Conservation (phyloP, 2,888 invertebrate genomes). For the Tetragnatha montana region DNA sequence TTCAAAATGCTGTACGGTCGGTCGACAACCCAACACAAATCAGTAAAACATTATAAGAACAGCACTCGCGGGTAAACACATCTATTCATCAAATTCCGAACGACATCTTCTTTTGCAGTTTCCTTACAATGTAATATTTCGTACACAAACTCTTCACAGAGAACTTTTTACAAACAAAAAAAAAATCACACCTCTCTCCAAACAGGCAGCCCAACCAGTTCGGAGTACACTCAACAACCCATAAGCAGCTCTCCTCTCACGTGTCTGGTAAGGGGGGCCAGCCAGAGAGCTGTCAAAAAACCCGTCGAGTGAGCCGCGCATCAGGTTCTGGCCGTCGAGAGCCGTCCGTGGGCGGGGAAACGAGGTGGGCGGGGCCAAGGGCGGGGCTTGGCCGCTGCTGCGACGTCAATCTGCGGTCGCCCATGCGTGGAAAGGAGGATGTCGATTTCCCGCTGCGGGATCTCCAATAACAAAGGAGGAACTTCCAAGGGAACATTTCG, state of each 20-base stretch:
- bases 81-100: no score
- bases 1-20: no score
- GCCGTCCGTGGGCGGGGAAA: conserved; percentile 26
- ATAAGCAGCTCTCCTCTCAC: conserved; percentile 18
- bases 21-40: no score
- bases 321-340: conserved; percentile 42
- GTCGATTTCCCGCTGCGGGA: neutral
- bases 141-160: no score
- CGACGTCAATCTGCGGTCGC: conserved; percentile 64
- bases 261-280: conserved; percentile 6
- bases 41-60: no score
- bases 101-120: no score
- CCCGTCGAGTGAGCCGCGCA: conserved; percentile 27
- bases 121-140: no score
- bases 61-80: no score
- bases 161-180: no score
- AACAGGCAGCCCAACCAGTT: no score
- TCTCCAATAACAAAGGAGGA: neutral
- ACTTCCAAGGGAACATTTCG: neutral
- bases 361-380: conserved; percentile 32
- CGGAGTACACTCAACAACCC: no score
- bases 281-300: conserved; percentile 45
- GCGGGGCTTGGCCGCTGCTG: conserved; percentile 28
- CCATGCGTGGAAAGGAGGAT: conserved; percentile 43
- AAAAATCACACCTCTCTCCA: no score